Evolutionary conservation across 2,888 invertebrate genomes (phyloP), one percentile per base, ranked within the genome.

Genomic region (Hemithea aestivaria): DNA sequence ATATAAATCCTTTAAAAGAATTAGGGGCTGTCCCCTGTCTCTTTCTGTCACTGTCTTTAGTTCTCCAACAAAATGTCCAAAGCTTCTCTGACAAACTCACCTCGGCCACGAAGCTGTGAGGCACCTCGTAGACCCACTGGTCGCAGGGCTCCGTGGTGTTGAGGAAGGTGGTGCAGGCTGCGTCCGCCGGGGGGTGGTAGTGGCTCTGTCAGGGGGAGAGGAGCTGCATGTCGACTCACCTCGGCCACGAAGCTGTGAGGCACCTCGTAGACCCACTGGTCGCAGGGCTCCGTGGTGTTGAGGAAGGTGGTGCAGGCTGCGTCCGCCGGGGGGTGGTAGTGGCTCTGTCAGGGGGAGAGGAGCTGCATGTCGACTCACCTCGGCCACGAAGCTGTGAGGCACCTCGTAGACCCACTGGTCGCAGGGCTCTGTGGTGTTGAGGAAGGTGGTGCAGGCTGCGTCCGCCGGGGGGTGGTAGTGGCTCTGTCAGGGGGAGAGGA

Each of bases 211-310:
- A 75, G 11, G 71, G 63, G 8, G 56, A 0, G 69, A 49, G 0
- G 56, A 56, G 1, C 37, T 4, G 53, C 68, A 76, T n/a, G n/a
- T n/a, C 0, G 42, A 20, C 53, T 37, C 20, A 84, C 85, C 72
- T 85, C 85, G 2, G 81, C 78, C 1, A 81, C 66, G 30, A 85
- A 85, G 36, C 82, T 82, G 49, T 76, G 35, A 0, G 80, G 75
- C 1, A 66, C 54, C 20, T 80, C 75, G 20, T 83, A 85, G 2
- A 73, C 46, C 82, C 82, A 85, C 8, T 70, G 65, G 0, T 37
- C 51, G 53, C 85, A 85, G 7, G 37, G 28, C 25, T 56, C 41
- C 2, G 52, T 38, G 1, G 20, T 29, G 38, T 45, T 58, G 31
- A 36, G 45, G 48, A 61, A 57, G 4, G 10, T 7, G 7, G 38